phyloP scores from a whole-genome alignment of 2,888 invertebrate genomes.

The Acutogordius australiensis region DNA sequence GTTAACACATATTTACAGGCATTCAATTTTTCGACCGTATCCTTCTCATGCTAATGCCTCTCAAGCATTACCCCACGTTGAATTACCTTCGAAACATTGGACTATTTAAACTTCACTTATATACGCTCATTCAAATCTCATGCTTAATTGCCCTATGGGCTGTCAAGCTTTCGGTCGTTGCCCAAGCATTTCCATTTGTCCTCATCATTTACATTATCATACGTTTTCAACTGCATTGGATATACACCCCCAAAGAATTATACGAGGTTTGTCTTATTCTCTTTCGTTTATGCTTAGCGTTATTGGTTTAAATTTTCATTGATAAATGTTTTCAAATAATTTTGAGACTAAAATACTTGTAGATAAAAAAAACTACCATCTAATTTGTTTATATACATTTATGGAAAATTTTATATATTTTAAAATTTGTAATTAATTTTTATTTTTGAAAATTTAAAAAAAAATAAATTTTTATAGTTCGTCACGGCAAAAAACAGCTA shows the following conservation, averaged over 20 bases:
- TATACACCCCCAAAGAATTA: constrained; percentile 51
- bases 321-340: background rate
- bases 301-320: too few species aligned
- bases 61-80: constrained; percentile 88
- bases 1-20: too few species aligned
- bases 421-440: background rate
- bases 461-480: constrained; percentile 1
- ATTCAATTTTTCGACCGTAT: constrained; percentile 70
- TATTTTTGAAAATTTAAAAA: background rate
- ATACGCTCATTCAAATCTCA: constrained; percentile 48
- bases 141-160: constrained; percentile 49
- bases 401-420: background rate
- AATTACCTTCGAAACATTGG: constrained; percentile 46
- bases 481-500: too few species aligned
- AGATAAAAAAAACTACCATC: too few species aligned
- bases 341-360: too few species aligned
- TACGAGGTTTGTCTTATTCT: constrained; percentile 36
- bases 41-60: constrained; percentile 79
- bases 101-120: constrained; percentile 54
- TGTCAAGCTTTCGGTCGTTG: constrained; percentile 55
- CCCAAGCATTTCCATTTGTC: constrained; percentile 71
- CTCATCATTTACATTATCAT: constrained; percentile 58
- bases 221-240: constrained; percentile 34
- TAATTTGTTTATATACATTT: too few species aligned
- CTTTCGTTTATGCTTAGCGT: too few species aligned